These are phyloP conservation scores for Cataglyphis altisquamis DNA, from an alignment of 2,888 invertebrate genomes.

Conservation along the genomic window DNA sequence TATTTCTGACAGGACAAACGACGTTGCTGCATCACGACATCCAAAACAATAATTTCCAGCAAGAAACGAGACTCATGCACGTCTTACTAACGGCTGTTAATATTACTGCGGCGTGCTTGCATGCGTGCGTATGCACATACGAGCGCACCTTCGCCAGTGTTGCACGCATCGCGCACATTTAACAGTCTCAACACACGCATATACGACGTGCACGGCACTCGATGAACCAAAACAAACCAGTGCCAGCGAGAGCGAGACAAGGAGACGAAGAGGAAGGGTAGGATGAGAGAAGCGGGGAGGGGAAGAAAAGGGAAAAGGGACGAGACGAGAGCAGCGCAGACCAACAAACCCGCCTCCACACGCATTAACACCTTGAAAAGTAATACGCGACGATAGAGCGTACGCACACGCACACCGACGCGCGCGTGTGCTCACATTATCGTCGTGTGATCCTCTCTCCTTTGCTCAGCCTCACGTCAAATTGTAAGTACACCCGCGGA, in stretches of 20 bases:
- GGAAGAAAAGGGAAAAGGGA: conserved; percentile 22
- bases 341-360: conserved; percentile 77
- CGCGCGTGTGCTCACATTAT: conserved; percentile 44
- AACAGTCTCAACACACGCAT: conserved; percentile 60
- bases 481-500: conserved; percentile 57
- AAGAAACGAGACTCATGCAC: conserved; percentile 45
- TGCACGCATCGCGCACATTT: conserved; percentile 71
- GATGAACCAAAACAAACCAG: conserved; percentile 79
- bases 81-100: conserved; percentile 69
- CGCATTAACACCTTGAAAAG: conserved; percentile 74
- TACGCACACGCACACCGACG: neutral
- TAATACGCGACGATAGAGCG: conserved; percentile 48
- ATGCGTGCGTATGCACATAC: conserved; percentile 20
- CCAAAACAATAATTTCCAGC: conserved; percentile 48
- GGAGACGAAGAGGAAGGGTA: conserved; percentile 43
- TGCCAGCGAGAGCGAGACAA: conserved; percentile 64
- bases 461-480: conserved; percentile 62
- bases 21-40: conserved; percentile 26
- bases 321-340: conserved; percentile 56
- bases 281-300: conserved; percentile 1
- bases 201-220: conserved; percentile 66
- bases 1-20: conserved; percentile 18
- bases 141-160: conserved; percentile 66
- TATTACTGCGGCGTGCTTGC: conserved; percentile 61
- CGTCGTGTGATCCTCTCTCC: conserved; percentile 11